Evolutionary conservation across 2,113 vertebrate species (phyloP), one percentile per base, ranked within the genome.

Genomic region (Amazona vittata): DNA sequence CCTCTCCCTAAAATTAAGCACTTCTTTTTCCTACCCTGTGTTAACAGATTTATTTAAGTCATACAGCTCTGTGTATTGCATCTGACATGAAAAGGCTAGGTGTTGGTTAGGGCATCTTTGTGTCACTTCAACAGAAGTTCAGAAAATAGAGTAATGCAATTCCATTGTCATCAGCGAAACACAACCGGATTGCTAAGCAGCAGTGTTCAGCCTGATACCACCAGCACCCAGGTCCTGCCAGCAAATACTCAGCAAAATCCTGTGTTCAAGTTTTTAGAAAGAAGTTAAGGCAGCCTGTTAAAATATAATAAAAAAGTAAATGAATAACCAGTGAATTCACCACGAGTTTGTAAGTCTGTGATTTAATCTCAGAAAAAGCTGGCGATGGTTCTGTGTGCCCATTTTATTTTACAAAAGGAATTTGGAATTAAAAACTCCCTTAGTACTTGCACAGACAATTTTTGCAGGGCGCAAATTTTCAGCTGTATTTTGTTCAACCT

Each of bases 291-390:
- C 24, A 60, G 29, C 21, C 47, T 26, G 44, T 70, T 95, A 84
- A 86, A 86, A 85, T 53, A 65, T 52, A 55, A 79, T 70, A 14
- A n/a, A 76, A 67, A 85, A 76, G 35, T 86, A 90, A 96, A 94
- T 83, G 28, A 86, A 90, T 83, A 95, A 83, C 82, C 47, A 52
- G 5, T 93, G 37, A 77, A 62, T 12, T 73, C 78, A 85, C 20
- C 17, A 46, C 5, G 39, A 73, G 29, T 76, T 85, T 46, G 10
- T 37, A 80, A 62, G 29, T 44, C 26, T 76, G 28, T 50, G 52
- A 69, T 64, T 75, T 81, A 37, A 50, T 64, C 70, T 87, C 57
- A 67, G 65, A 57, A 89, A 63, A 77, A 69, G 26, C 37, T 53
- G 13, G 19, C 37, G 86, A 37, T 28, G 4, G 3, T 57, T 90